A percentile compares a stretch with the other conserved stretches of the same genome.
Conservation (phyloP, 2,888 invertebrate genomes). For the Gandaritis pyraliata region DNA sequence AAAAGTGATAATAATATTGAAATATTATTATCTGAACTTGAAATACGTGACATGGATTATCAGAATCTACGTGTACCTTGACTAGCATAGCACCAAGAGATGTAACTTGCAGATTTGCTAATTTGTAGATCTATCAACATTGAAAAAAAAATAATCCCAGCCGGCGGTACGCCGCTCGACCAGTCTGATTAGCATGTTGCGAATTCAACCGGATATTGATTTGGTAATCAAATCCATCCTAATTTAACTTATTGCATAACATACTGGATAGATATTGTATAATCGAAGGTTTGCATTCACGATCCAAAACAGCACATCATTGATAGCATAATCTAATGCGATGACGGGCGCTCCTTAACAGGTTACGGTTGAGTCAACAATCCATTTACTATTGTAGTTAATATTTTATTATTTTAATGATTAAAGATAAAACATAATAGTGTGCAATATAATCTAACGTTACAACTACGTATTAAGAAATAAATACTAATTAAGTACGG, state of each 20-base stretch:
- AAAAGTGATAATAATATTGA: too few species aligned
- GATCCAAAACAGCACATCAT: constrained; percentile 15
- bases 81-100: too few species aligned
- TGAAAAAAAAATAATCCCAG: too few species aligned
- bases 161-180: too few species aligned
- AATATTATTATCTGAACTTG: too few species aligned
- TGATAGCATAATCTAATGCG: constrained; percentile 27
- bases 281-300: constrained; percentile 11
- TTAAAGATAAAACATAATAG: not conserved
- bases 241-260: constrained; percentile 19
- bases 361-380: constrained; percentile 26
- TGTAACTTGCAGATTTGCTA: too few species aligned
- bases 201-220: not conserved
- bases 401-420: constrained; percentile 6
- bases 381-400: constrained; percentile 13
- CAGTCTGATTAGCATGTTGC: not conserved
- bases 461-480: not conserved
- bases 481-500: too few species aligned
- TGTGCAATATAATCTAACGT: not conserved
- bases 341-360: constrained; percentile 21
- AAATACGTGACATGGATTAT: too few species aligned
- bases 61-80: too few species aligned
- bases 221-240: constrained; percentile 2
- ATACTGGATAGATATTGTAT: constrained; percentile 8
- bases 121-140: too few species aligned